Percentiles rank a stretch among this genome's conserved stretches.
Evolutionary conservation across 2,113 vertebrate species (phyloP).

Genomic region (Zosterops pallidus): DNA sequence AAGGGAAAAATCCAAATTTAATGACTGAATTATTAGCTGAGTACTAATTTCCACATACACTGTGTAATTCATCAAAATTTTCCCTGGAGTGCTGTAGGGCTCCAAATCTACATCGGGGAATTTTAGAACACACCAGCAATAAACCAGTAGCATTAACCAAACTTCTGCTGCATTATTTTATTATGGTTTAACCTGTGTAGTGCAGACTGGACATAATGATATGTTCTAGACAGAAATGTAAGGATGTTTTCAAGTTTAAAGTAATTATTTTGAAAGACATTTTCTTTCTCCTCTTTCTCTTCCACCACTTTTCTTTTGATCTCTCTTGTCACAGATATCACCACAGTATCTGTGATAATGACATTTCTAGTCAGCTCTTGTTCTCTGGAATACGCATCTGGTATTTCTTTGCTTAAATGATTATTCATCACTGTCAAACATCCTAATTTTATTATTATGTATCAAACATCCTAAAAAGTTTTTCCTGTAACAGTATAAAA

Average conservation of each 20-base stretch:
- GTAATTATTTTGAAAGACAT: background rate
- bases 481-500: background rate
- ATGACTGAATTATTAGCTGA: background rate
- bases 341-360: background rate
- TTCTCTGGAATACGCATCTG: background rate
- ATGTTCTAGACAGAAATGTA: background rate
- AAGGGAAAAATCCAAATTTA: constrained; percentile 40
- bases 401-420: background rate
- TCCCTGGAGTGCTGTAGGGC: background rate
- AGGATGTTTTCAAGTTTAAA: background rate
- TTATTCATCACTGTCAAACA: background rate
- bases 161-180: background rate
- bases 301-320: background rate
- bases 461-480: background rate
- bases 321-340: background rate
- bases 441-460: background rate
- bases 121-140: background rate
- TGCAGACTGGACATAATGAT: background rate
- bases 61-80: background rate
- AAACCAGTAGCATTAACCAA: background rate
- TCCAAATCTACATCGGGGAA: background rate
- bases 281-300: background rate
- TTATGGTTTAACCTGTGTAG: background rate
- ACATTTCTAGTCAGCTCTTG: background rate
- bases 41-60: background rate